These are phyloP conservation scores for Cynopterus sphinx DNA, from an alignment of 2,797 vertebrate genomes.

Conservation along the genomic window DNA sequence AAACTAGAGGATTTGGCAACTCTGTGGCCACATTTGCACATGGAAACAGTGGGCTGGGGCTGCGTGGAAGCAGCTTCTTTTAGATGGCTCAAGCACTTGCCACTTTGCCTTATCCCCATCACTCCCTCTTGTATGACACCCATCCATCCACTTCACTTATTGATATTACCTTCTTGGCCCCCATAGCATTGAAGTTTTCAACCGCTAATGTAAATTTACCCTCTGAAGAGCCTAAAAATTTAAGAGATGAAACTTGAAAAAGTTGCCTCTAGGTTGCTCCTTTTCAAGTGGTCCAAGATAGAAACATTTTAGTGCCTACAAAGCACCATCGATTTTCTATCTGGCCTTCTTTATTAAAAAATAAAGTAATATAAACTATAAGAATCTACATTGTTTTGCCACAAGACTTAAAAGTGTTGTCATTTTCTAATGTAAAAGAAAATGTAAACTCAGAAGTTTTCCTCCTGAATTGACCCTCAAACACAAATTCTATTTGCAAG, in stretches of 20 bases:
- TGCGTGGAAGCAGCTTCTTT: not conserved
- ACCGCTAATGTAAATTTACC: not conserved
- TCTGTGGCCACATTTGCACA: not conserved
- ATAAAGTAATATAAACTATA: not conserved
- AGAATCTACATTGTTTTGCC: not conserved
- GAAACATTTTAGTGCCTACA: not conserved
- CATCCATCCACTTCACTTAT: not conserved
- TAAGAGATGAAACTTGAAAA: not conserved
- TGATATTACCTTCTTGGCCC: not conserved
- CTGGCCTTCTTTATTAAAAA: not conserved
- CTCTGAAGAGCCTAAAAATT: not conserved
- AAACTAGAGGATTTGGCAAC: not conserved
- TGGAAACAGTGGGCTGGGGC: not conserved
- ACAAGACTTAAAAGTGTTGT: not conserved
- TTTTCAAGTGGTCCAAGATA: not conserved
- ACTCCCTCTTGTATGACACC: not conserved
- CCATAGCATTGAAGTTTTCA: not conserved
- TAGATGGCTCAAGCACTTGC: not conserved
- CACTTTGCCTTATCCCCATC: not conserved
- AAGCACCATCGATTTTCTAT: not conserved
- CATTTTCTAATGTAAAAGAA: not conserved
- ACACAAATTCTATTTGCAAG: slow-evolving; percentile 34
- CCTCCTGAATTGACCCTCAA: not conserved
- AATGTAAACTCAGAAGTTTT: not conserved
- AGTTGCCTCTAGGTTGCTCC: not conserved